Evolutionary conservation across 2,797 vertebrate genomes (phyloP), one percentile per base, ranked within the genome.

Genomic region (Lophius americanus): DNA sequence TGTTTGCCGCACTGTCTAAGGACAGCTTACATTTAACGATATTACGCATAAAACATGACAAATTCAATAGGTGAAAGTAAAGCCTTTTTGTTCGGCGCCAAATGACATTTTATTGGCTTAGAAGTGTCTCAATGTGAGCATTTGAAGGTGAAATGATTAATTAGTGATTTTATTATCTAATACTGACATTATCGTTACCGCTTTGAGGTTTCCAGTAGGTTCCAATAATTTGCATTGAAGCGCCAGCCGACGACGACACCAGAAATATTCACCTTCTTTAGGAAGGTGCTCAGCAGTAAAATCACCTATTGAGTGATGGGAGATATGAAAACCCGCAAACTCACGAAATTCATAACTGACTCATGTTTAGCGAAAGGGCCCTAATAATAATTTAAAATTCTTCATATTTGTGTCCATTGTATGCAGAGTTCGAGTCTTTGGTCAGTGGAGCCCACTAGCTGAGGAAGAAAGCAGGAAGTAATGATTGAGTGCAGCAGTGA

Each of bases 1-100:
- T 63, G 47, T 79, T 71, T 80, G 81, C 77, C 87, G 84, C 77
- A 58, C 69, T 66, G 66, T 67, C 68, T 58, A 49, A 32, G 72
- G 68, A 85, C 74, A 53, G 49, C 69, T 74, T 68, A 84, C 67
- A 53, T 47, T 64, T 65, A 46, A 56, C 42, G 50, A 51, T 64
- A n/a, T 47, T 48, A 38, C 42, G 41, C 9, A 36, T 49, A 64
- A 53, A 75, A 13, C 64, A 61, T 11, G 32, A 74, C 72, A 76
- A 60, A 68, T 71, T 47, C 47, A 43, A 43, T 60, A 60, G 68
- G 50, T 68, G 66, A 80, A 57, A 55, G 67, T 69, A 39, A 38
- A 58, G 55, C 50, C 53, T 51, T 51, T 69, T 56, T 79, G 74
- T 56, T 53, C 52, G 51, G 58, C 52, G 56, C 63, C 59, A 73